phyloP scores from a whole-genome alignment of 1,140 invertebrate species.

The Hirudo medicinalis region DNA sequence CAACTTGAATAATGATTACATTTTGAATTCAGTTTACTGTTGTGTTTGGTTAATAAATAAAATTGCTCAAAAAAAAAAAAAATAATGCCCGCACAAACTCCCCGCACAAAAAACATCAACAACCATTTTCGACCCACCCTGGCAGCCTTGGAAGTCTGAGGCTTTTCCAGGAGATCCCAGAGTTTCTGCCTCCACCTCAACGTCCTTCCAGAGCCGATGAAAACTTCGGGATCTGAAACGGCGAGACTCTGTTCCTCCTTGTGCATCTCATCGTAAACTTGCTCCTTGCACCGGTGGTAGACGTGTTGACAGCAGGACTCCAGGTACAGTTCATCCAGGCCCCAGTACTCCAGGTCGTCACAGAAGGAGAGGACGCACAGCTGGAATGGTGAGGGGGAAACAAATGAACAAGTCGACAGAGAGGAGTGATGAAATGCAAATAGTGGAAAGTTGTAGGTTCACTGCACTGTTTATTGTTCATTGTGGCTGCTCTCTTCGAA shows the following conservation, averaged over 20 bases:
- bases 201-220: conserved; percentile 83
- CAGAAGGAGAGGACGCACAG: conserved; percentile 97
- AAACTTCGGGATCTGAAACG: conserved; percentile 66
- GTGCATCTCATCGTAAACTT: conserved; percentile 94
- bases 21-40: too few species aligned
- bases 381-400: conserved; percentile 21
- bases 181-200: conserved; percentile 90
- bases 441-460: too few species aligned
- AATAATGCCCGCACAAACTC: too few species aligned
- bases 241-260: conserved; percentile 88
- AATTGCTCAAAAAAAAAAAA: too few species aligned
- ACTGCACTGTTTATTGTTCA: too few species aligned
- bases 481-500: too few species aligned
- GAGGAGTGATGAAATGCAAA: too few species aligned
- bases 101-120: too few species aligned
- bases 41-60: too few species aligned
- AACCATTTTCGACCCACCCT: conserved; percentile 62
- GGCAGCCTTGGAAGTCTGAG: conserved; percentile 85
- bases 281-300: conserved; percentile 92
- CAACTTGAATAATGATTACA: too few species aligned
- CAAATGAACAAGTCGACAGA: too few species aligned
- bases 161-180: conserved; percentile 94
- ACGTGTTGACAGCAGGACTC: conserved; percentile 97
- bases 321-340: conserved; percentile 88
- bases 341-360: conserved; percentile 96